Evolutionary conservation across 2,888 invertebrate species (phyloP), one percentile per base, ranked within the genome.

Genomic region (Archips xylosteana): DNA sequence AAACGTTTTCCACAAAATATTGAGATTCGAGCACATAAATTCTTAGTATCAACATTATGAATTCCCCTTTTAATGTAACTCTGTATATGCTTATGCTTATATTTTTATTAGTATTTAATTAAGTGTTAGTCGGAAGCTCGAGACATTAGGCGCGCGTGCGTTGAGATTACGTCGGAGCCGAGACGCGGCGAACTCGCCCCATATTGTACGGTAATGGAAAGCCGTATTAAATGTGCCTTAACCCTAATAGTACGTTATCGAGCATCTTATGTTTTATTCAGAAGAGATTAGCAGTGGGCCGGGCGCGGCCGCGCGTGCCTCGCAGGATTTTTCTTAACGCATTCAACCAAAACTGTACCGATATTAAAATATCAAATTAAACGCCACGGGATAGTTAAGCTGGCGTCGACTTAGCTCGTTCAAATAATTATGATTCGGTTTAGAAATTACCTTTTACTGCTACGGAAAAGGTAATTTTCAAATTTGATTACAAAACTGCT

Each of bases 191-290:
- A 78, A 79, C 80, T 66, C 78, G 79, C 78, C 77, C 80, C 78
- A 80, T 87, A 89, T 87, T 88, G 85, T 85, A 83, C 80, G 81
- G 80, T 91, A 90, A 91, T 90, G 89, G 87, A 89, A 90, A 88
- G 87, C 87, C 82, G 87, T 85, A 91, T 92, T 91, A 91, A 87
- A 85, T 88, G 87, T 86, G 89, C 86, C 83, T 90, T 89, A 92
- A 88, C 89, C 88, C 88, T 91, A 90, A 92, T 89, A 89, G 88
- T 88, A 87, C 85, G 88, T 89, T 92, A 94, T 92, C 91, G 88
- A 88, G 85, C 84, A 89, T 89, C 92, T 91, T 89, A 94, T 93
- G 93, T 92, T 87, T 94, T 93, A 94, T 94, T 94, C 93, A 94
- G 82, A 82, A 79, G 87, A 90, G 90, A 92, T 94, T 92, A 93